Evolutionary conservation across 2,797 vertebrate species (phyloP), one percentile per base, ranked within the genome.

Genomic region (Diplodus sargus): DNA sequence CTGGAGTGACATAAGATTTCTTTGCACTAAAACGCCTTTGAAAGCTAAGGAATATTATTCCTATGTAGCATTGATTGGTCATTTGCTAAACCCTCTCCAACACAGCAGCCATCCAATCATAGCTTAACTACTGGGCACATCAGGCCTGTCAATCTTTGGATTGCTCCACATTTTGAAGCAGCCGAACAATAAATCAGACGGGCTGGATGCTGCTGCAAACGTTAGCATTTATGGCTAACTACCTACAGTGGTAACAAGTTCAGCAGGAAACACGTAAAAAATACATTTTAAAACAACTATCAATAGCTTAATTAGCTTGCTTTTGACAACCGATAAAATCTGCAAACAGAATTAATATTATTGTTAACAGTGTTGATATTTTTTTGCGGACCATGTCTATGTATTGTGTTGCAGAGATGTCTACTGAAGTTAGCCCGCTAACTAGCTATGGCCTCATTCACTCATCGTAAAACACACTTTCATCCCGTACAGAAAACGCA

Each of bases 11-110:
- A 15, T 17, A 15, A 60, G 5, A 51, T 67, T 56, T 34, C 16
- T 63, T 52, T 52, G 60, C 20, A 66, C 15, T 57, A 7, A 68
- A 78, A 69, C 34, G 43, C 65, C 5, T 63, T 74, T 48, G 3
- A 52, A 57, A 73, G 9, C 16, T 12, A n/a, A 60, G 11, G 9
- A 30, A 30, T 30, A 28, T 47, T 30, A 28, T 47, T 23, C 25
- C 30, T 61, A 61, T 25, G 12, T 52, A 43, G 59, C 48, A 15
- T 28, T 61, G 14, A 77, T 2, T n/a, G 43, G 1, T 42, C 8
- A 5, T 74, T 84, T 25, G 9, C 20, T 45, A 20, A 66, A 57
- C 23, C 47, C n/a, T 64, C 15, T 0, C 2, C 1, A 0, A 0
- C 9, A 48, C 17, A 53, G 15, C 14, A 11, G 49, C 47, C 47